Evolutionary conservation across 2,797 vertebrate genomes (phyloP).

Genomic region (Eulemur mongoz): DNA sequence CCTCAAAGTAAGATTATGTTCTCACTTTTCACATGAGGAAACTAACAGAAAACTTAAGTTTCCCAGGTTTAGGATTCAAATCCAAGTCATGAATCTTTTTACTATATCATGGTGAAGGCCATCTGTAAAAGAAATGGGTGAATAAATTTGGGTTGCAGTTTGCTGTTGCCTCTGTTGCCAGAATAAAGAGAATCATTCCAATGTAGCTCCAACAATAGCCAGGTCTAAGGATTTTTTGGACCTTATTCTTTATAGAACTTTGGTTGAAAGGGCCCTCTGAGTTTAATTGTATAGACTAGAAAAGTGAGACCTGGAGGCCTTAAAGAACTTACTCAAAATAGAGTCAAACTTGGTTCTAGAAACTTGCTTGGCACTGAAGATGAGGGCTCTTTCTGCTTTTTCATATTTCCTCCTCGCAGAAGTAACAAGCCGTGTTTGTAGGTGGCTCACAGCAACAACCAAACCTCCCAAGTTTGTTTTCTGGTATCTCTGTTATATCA

Average conservation of each 20-base stretch:
- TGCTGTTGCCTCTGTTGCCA: background rate
- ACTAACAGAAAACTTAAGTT: background rate
- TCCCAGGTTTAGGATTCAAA: background rate
- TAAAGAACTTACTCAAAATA: background rate
- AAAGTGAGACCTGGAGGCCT: background rate
- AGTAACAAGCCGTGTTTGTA: background rate
- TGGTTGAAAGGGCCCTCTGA: background rate
- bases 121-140: background rate
- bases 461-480: background rate
- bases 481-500: background rate
- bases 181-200: background rate
- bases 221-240: background rate
- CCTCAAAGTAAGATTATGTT: background rate
- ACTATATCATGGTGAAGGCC: background rate
- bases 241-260: background rate
- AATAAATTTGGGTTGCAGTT: background rate
- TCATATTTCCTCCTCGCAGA: background rate
- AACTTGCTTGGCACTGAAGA: background rate
- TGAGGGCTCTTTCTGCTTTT: background rate
- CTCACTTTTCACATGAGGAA: background rate
- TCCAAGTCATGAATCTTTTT: background rate
- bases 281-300: background rate
- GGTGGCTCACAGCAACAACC: background rate
- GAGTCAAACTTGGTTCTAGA: background rate
- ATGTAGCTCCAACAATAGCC: background rate